Conservation (phyloP, 2,797 vertebrate species). For the Gymnothorax reevesii region DNA sequence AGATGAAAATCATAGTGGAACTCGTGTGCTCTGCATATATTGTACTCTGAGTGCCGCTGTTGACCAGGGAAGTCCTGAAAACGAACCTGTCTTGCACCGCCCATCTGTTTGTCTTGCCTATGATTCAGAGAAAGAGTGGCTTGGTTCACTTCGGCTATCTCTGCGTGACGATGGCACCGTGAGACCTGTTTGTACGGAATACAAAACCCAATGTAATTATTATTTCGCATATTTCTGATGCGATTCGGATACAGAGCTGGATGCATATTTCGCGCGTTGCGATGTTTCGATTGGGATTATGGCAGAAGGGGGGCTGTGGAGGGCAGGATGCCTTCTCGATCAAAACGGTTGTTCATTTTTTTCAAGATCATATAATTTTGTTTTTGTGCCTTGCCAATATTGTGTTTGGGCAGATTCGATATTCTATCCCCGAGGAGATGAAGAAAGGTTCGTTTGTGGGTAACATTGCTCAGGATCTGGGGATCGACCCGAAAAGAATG, state of each 20-base stretch:
- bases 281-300: neutral
- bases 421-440: constrained; percentile 39
- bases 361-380: constrained; percentile 25
- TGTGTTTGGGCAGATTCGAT: constrained; percentile 28
- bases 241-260: neutral
- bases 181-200: neutral
- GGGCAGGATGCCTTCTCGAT: neutral
- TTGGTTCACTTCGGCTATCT: neutral
- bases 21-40: neutral
- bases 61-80: neutral
- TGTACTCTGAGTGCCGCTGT: constrained; percentile 13
- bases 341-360: neutral
- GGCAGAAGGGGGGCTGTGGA: neutral
- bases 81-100: neutral
- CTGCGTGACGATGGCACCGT: neutral
- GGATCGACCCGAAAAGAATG: constrained; percentile 38
- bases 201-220: neutral
- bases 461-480: constrained; percentile 56
- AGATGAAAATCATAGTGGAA: neutral
- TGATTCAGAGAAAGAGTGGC: neutral
- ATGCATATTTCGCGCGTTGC: neutral
- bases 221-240: neutral
- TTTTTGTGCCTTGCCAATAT: neutral
- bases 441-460: constrained; percentile 49
- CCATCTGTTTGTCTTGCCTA: neutral